These are phyloP conservation scores for Pangasius macronema DNA, from an alignment of 2,797 vertebrate species.

Conservation along the genomic window DNA sequence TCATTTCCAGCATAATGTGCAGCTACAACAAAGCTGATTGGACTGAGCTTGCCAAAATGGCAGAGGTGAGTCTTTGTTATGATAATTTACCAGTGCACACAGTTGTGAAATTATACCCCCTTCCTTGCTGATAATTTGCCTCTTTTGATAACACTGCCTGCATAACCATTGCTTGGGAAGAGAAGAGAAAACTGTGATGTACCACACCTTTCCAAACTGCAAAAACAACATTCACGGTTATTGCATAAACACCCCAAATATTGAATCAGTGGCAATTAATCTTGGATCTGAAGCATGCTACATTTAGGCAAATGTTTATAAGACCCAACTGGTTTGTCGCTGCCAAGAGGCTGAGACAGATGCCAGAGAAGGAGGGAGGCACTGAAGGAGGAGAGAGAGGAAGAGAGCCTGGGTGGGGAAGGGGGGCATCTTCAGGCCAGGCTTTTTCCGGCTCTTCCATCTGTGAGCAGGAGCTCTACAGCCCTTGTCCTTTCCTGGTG, in stretches of 20 bases:
- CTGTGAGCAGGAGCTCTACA: conserved; percentile 64
- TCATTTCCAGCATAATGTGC: conserved; percentile 88
- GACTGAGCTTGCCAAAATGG: conserved; percentile 83
- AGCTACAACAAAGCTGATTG: conserved; percentile 82
- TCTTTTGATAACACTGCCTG: conserved; percentile 51
- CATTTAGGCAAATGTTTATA: conserved; percentile 73
- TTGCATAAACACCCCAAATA: conserved; percentile 67
- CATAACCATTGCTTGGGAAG: conserved; percentile 45
- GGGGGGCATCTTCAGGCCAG: conserved; percentile 52
- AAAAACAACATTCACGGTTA: conserved; percentile 60
- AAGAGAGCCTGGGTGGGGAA: conserved; percentile 45
- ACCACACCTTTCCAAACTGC: conserved; percentile 57
- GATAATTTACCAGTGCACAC: conserved; percentile 55
- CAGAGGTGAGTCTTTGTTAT: conserved; percentile 75
- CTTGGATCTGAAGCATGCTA: conserved; percentile 66
- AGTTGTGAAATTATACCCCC: conserved; percentile 57
- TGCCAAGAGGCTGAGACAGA: conserved; percentile 71
- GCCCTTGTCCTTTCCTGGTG: conserved; percentile 53
- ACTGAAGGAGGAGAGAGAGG: conserved; percentile 59
- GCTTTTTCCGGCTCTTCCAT: conserved; percentile 60
- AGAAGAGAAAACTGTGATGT: conserved; percentile 43
- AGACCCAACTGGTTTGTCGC: conserved; percentile 61
- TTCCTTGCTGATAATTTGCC: conserved; percentile 56
- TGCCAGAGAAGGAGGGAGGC: conserved; percentile 62
- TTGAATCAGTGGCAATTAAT: conserved; percentile 73